Conservation (phyloP, 2,888 invertebrate genomes). For the Apantesis nais region DNA sequence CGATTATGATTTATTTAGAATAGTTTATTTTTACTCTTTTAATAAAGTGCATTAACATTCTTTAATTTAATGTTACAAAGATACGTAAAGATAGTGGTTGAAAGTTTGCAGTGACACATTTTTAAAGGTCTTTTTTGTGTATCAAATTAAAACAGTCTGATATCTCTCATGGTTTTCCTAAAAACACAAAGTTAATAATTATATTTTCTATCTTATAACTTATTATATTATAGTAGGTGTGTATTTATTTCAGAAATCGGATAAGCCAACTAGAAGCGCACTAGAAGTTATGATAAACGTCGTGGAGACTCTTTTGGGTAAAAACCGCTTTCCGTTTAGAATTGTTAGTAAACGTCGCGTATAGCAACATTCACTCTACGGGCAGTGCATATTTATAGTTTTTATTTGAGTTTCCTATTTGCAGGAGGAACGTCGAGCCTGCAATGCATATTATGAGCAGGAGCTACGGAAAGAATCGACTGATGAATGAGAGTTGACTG, state of each 20-base stretch:
- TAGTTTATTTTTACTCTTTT: too few species aligned
- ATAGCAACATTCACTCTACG: background rate
- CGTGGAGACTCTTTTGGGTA: slow-evolving; percentile 62
- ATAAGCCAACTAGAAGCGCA: background rate
- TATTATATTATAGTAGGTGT: too few species aligned
- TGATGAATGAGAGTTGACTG: slow-evolving; percentile 52
- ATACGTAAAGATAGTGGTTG: too few species aligned
- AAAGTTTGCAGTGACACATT: too few species aligned
- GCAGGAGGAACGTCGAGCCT: slow-evolving; percentile 60
- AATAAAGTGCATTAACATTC: too few species aligned
- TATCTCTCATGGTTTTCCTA: too few species aligned
- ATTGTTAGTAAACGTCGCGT: slow-evolving; percentile 44
- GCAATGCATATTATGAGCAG: slow-evolving; percentile 64
- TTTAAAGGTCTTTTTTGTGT: too few species aligned
- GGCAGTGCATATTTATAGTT: background rate
- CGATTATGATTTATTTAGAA: too few species aligned
- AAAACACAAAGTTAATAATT: too few species aligned
- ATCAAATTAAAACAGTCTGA: too few species aligned
- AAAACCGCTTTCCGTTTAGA: slow-evolving; percentile 56
- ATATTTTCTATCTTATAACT: too few species aligned
- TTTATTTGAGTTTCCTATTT: slow-evolving; percentile 1
- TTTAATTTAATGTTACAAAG: too few species aligned
- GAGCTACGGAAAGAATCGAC: slow-evolving; percentile 59
- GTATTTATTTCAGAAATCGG: background rate
- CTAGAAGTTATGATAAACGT: background rate